Percentiles rank a stretch among this genome's conserved stretches.
Conservation (phyloP, 2,888 invertebrate species). For the Melieria crassipennis region DNA sequence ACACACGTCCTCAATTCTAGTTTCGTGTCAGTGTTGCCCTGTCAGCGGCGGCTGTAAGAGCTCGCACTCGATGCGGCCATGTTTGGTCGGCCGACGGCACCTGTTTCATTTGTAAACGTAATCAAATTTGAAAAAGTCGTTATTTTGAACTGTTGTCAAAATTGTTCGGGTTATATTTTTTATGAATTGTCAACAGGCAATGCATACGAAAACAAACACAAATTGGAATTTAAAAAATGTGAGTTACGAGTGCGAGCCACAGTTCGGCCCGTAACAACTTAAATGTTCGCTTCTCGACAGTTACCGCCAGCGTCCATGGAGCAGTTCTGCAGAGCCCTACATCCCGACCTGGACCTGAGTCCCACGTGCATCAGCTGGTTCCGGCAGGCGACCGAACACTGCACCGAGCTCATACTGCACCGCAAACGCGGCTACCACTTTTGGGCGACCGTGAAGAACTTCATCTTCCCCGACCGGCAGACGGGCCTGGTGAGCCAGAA, state of each 20-base stretch:
- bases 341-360: constrained; percentile 41
- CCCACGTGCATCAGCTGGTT: constrained; percentile 47
- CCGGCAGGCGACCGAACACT: constrained; percentile 46
- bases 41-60: too few relatives aligned
- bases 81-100: too few relatives aligned
- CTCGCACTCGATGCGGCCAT: too few relatives aligned
- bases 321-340: constrained; percentile 42
- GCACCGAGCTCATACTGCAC: constrained; percentile 33
- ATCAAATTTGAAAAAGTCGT: too few relatives aligned
- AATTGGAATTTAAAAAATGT: constrained; percentile 32
- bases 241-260: not conserved
- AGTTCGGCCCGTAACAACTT: not conserved
- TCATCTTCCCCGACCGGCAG: constrained; percentile 45
- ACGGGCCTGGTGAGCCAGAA: constrained; percentile 43
- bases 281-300: constrained; percentile 16
- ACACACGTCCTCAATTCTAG: too few relatives aligned
- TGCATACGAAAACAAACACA: constrained; percentile 27
- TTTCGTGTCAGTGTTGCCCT: too few relatives aligned
- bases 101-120: too few relatives aligned
- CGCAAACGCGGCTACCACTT: constrained; percentile 37
- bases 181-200: constrained; percentile 34
- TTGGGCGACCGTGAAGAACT: constrained; percentile 45
- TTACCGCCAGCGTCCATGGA: constrained; percentile 42
- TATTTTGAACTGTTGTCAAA: not conserved
- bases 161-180: constrained; percentile 2